Percentiles rank a stretch among this genome's conserved stretches.
Conservation (phyloP, 2,797 vertebrate genomes). For the Chelon labrosus region DNA sequence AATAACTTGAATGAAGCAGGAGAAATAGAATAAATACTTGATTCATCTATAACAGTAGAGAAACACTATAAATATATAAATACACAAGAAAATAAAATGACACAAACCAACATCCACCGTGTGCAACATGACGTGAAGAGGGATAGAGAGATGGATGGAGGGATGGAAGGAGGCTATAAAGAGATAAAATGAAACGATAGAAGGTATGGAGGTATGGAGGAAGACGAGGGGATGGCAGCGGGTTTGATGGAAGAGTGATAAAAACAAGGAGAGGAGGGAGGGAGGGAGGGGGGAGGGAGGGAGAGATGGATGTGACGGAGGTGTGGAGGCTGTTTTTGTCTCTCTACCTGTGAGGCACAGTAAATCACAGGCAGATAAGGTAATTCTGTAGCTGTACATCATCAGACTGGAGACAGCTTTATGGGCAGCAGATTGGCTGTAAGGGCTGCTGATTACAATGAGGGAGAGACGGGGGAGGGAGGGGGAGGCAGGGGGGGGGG, state of each 20-base stretch:
- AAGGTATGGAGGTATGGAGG: conserved; percentile 1
- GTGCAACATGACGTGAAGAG: background rate
- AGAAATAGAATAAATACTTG: no score
- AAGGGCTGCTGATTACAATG: conserved; percentile 88
- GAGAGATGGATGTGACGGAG: no score
- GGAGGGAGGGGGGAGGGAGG: conserved; percentile 44
- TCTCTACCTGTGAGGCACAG: conserved; percentile 96
- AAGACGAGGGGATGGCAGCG: conserved; percentile 20
- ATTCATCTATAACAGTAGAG: no score
- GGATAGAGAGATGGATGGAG: background rate
- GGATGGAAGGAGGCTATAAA: background rate
- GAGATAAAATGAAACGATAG: background rate
- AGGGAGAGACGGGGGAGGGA: conserved; percentile 39
- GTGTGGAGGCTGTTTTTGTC: conserved; percentile 90
- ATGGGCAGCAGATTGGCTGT: conserved; percentile 91
- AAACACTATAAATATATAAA: no score
- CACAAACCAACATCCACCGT: no score
- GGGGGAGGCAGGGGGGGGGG: conserved; percentile 6
- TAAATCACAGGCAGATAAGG: conserved; percentile 96
- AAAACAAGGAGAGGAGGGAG: conserved; percentile 39
- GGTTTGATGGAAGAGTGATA: conserved; percentile 48
- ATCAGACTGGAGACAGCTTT: conserved; percentile 91
- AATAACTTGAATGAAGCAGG: no score
- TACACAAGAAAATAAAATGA: no score
- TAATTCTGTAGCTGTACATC: conserved; percentile 93